These are phyloP conservation scores for Suillia variegata DNA, from an alignment of 2,888 invertebrate genomes.

Conservation along the genomic window DNA sequence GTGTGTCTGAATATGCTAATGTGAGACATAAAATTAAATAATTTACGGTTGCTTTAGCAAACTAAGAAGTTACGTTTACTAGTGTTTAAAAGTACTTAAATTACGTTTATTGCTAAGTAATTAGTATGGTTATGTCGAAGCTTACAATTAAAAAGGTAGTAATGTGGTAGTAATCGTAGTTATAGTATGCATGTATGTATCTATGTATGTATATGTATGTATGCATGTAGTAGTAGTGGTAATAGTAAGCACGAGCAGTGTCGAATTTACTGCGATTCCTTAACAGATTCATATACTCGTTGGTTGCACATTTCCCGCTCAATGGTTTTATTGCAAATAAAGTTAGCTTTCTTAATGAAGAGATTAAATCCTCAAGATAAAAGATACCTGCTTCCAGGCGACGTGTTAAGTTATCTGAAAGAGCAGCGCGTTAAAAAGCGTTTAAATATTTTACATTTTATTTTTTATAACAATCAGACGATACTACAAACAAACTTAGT, in stretches of 20 bases:
- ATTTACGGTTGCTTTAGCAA: constrained; percentile 47
- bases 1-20: constrained; percentile 43
- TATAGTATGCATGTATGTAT: too few relatives aligned
- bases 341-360: neutral
- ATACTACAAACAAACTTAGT: too few relatives aligned
- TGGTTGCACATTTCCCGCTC: constrained; percentile 19
- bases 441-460: too few relatives aligned
- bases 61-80: constrained; percentile 47
- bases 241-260: constrained; percentile 4
- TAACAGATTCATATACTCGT: constrained; percentile 9
- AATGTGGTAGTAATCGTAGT: neutral
- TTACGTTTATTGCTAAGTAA: constrained; percentile 54
- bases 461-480: too few relatives aligned
- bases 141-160: neutral
- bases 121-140: constrained; percentile 38
- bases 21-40: constrained; percentile 47
- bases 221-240: neutral
- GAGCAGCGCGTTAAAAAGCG: too few relatives aligned
- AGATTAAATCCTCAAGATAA: too few relatives aligned
- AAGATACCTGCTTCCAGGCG: too few relatives aligned
- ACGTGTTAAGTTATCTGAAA: too few relatives aligned
- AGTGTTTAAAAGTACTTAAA: constrained; percentile 39
- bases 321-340: constrained; percentile 9
- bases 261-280: constrained; percentile 20
- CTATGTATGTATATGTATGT: too few relatives aligned